These are phyloP conservation scores for Aulostomus chinensis DNA, from an alignment of 2,797 vertebrate species.

Conservation along the genomic window DNA sequence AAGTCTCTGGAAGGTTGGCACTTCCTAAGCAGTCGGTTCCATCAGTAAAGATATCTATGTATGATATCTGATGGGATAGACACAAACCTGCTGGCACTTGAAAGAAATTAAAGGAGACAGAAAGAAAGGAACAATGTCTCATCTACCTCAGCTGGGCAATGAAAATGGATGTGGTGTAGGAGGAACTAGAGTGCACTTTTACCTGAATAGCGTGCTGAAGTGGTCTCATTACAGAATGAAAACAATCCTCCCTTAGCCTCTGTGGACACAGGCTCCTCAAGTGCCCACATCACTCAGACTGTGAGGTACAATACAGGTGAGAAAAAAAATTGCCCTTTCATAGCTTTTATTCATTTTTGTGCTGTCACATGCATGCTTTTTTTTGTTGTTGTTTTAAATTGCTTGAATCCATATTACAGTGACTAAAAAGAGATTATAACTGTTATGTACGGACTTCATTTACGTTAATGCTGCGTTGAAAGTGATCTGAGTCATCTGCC, in stretches of 20 bases:
- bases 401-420: too few species aligned
- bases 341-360: not conserved
- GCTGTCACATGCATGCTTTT: not conserved
- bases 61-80: too few species aligned
- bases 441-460: too few species aligned
- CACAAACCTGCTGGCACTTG: slow-evolving; percentile 1
- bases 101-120: slow-evolving; percentile 9
- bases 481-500: not conserved
- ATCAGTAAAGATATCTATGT: too few species aligned
- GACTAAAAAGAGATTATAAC: too few species aligned
- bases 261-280: slow-evolving; percentile 20
- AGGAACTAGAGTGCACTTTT: slow-evolving; percentile 28
- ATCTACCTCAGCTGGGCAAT: slow-evolving; percentile 15
- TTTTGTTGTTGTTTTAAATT: too few species aligned
- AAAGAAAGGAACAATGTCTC: slow-evolving; percentile 1
- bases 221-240: slow-evolving; percentile 34
- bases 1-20: too few species aligned
- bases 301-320: slow-evolving; percentile 5
- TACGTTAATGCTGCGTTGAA: too few species aligned
- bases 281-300: slow-evolving; percentile 16
- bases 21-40: too few species aligned
- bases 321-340: slow-evolving; percentile 2
- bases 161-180: slow-evolving; percentile 8
- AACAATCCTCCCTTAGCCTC: slow-evolving; percentile 20
- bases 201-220: slow-evolving; percentile 38